Percentiles rank a stretch among this genome's conserved stretches.
Conservation (phyloP, 1,140 invertebrate genomes). For the Papilio dardanus region DNA sequence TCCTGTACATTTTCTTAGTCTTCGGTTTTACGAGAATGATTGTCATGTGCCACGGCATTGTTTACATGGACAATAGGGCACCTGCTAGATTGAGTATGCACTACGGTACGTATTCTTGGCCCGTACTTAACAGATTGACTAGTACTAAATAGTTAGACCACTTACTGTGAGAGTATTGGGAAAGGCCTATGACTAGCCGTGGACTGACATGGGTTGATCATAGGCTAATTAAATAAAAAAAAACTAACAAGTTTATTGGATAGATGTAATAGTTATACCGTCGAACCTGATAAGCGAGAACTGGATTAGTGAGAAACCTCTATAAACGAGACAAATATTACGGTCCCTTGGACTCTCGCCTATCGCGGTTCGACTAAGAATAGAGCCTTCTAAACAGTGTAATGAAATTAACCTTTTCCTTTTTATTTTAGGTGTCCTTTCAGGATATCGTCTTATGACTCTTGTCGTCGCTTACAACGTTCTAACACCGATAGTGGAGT, state of each 20-base stretch:
- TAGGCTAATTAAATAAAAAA: too few relatives aligned
- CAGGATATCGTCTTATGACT: constrained; percentile 39
- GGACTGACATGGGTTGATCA: too few relatives aligned
- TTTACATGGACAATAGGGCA: constrained; percentile 38
- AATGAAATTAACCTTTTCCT: background rate
- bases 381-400: too few relatives aligned
- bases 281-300: too few relatives aligned
- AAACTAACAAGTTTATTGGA: too few relatives aligned
- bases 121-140: background rate
- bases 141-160: background rate
- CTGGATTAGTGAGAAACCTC: too few relatives aligned
- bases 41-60: constrained; percentile 36
- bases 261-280: too few relatives aligned
- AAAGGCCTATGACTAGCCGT: too few relatives aligned
- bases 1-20: constrained; percentile 14
- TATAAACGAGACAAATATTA: too few relatives aligned
- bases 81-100: constrained; percentile 38
- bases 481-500: constrained; percentile 30
- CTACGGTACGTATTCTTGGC: constrained; percentile 27
- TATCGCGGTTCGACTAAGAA: too few relatives aligned
- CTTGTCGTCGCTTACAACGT: constrained; percentile 41
- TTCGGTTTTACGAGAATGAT: constrained; percentile 33
- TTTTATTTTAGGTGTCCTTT: constrained; percentile 40
- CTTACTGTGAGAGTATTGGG: background rate
- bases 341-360: too few relatives aligned